Percentiles rank a stretch among this genome's conserved stretches.
phyloP scores from a whole-genome alignment of 2,797 vertebrate genomes.

The Sebastes hopkinsi region DNA sequence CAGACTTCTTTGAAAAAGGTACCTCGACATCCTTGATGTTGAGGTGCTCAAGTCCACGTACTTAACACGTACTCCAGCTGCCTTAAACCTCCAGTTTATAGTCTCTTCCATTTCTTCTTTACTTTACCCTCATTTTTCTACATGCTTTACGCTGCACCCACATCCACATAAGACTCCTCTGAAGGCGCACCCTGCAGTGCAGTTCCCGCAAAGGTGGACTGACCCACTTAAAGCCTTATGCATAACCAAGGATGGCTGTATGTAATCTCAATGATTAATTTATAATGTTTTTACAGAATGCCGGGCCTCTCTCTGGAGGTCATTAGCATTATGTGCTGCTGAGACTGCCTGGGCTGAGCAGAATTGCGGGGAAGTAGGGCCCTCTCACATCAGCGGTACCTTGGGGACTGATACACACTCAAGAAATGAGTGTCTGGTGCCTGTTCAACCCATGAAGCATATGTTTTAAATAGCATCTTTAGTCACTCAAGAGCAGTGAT shows the following conservation, averaged over 20 bases:
- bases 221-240: slow-evolving; percentile 66
- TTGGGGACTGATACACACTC: slow-evolving; percentile 5
- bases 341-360: not conserved
- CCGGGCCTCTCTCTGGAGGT: slow-evolving; percentile 26
- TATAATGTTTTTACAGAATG: slow-evolving; percentile 62
- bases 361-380: not conserved
- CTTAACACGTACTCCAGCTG: not conserved
- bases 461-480: slow-evolving; percentile 8
- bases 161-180: not conserved
- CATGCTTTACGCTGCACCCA: not conserved
- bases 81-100: not conserved
- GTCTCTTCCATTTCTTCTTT: not conserved
- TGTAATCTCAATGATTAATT: slow-evolving; percentile 70
- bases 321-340: slow-evolving; percentile 57
- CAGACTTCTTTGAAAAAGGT: slow-evolving; percentile 23
- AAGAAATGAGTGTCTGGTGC: slow-evolving; percentile 2
- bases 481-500: not conserved
- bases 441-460: not conserved
- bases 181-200: slow-evolving; percentile 2
- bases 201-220: slow-evolving; percentile 34
- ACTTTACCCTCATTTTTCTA: not conserved
- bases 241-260: slow-evolving; percentile 46
- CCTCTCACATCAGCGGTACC: not conserved
- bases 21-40: not conserved
- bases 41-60: slow-evolving; percentile 8